Base-by-base conservation (phyloP, 2,888 invertebrate species). In the Morinoia aosen region DNA sequence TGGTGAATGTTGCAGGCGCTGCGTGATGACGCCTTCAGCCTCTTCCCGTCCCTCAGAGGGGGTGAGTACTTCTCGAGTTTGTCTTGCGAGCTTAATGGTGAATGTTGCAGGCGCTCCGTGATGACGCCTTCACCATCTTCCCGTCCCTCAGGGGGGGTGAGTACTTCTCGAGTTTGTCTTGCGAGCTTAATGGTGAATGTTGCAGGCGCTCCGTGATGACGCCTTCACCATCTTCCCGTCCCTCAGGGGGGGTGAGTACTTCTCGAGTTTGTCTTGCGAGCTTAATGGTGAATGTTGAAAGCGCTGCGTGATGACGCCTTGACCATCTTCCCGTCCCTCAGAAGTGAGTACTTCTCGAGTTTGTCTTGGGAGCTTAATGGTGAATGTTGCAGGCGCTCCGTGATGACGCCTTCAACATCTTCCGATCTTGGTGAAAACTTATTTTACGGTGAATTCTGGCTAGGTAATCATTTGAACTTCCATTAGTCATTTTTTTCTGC, bases 141-240 rank as follows among this genome's bases (percentile, higher is more conserved):
- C 96, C 96, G 8, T 96, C 96, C 25, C 95, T 96, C 94, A 95
- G 95, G 56, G 96, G 96, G 4, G 96, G 96, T n/a, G n/a, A n/a
- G n/a, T n/a, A n/a, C n/a, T n/a, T n/a, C n/a, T n/a, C n/a, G n/a
- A n/a, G n/a, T n/a, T 96, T 76, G 93, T 19, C 3, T n/a, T n/a
- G 10, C 5, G 16, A 90, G 48, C 90, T 64, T 64, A 64, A 16
- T 11, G 64, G 25, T 19, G 58, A 58, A 64, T 19, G 25, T 25
- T 64, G 64, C 12, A 64, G 25, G 64, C 64, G 64, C 14, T 64
- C 5, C 11, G 64, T 12, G 64, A 64, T 25, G 64, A 64, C 25
- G 64, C 64, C 64, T 19, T 64, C 64, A 64, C 12, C 25, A 64
- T 5, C 25, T 64, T 25, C 25, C 5, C 25, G 8, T 64, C 64